phyloP scores from a whole-genome alignment of 2,888 invertebrate species.

The Hyles lineata region DNA sequence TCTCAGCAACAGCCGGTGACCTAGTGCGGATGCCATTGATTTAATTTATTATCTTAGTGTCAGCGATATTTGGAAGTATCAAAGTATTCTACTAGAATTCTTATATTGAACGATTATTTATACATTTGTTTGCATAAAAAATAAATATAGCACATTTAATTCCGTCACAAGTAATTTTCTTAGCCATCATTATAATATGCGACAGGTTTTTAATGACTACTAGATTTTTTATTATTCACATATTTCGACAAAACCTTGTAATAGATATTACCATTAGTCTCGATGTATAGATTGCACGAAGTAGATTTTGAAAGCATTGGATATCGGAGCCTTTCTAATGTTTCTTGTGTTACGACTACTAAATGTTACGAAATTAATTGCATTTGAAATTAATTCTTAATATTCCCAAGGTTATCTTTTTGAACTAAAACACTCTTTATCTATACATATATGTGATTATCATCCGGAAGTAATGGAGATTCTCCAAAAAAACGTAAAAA shows the following conservation, averaged over 20 bases:
- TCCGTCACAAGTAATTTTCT: no score
- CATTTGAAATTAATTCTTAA: not conserved
- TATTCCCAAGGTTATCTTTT: no score
- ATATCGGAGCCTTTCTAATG: slow-evolving; percentile 21
- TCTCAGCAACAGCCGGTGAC: no score
- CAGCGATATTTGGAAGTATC: no score
- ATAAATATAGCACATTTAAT: not conserved
- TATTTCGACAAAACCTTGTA: slow-evolving; percentile 5
- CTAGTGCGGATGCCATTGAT: no score
- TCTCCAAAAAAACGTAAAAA: no score
- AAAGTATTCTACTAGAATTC: not conserved
- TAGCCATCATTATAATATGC: not conserved
- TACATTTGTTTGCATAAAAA: slow-evolving; percentile 3
- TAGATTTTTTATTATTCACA: not conserved
- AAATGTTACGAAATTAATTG: not conserved
- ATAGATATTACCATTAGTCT: slow-evolving; percentile 1
- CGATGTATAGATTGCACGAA: not conserved
- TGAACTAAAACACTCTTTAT: no score
- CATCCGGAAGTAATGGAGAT: no score
- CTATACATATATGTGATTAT: no score
- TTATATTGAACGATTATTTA: not conserved
- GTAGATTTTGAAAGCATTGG: slow-evolving; percentile 2
- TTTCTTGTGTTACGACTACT: slow-evolving; percentile 14
- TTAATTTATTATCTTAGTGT: no score
- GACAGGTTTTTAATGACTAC: not conserved